Conservation (phyloP, 2,888 invertebrate species). For the Tupiocoris notatus region DNA sequence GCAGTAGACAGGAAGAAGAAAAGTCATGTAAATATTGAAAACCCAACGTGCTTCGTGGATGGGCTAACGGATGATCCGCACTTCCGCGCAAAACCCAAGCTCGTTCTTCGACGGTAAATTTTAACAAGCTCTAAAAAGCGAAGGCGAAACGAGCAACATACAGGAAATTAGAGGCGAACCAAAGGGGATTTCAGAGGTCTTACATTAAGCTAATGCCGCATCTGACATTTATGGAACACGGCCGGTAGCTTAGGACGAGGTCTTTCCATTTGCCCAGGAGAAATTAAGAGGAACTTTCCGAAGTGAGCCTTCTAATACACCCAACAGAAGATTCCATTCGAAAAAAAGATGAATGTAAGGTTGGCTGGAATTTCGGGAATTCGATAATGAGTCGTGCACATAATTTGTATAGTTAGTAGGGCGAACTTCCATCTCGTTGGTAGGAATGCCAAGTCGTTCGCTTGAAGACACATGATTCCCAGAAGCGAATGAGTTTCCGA, state of each 20-base stretch:
- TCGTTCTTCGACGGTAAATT: slow-evolving; percentile 16
- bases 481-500: too few species aligned
- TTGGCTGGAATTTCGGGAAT: too few species aligned
- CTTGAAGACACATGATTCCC: too few species aligned
- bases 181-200: slow-evolving; percentile 38
- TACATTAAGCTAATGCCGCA: slow-evolving; percentile 40
- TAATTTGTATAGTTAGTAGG: too few species aligned
- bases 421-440: too few species aligned
- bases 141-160: slow-evolving; percentile 25
- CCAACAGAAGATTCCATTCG: too few species aligned
- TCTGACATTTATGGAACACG: slow-evolving; percentile 35
- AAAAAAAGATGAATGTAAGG: too few species aligned
- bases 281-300: slow-evolving; percentile 27
- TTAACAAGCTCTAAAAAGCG: slow-evolving; percentile 40
- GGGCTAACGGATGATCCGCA: background rate
- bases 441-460: too few species aligned
- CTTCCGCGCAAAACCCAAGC: background rate
- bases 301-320: too few species aligned
- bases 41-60: background rate
- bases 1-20: background rate
- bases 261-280: slow-evolving; percentile 8
- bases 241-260: slow-evolving; percentile 12
- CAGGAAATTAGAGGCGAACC: slow-evolving; percentile 42
- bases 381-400: too few species aligned
- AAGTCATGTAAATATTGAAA: background rate